These are phyloP conservation scores for Trypoxylon attenuatum DNA, from an alignment of 2,888 invertebrate species.

Conservation along the genomic window DNA sequence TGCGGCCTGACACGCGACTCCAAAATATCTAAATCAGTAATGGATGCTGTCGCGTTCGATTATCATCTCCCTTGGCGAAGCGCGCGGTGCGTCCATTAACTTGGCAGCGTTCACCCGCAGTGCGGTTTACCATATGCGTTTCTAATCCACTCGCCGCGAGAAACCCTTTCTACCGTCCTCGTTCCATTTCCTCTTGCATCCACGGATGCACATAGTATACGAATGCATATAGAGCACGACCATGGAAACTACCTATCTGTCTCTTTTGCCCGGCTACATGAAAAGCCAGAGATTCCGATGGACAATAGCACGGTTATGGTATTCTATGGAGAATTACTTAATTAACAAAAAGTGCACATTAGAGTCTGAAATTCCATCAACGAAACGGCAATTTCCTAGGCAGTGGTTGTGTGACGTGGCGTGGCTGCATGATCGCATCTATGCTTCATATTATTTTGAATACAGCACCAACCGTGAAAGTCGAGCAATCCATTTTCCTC, in stretches of 20 bases:
- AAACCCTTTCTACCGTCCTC: neutral
- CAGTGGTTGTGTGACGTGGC: neutral
- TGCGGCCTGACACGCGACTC: neutral
- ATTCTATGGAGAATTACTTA: no score
- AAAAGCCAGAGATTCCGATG: no score
- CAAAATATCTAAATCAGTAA: slow-evolving; percentile 15
- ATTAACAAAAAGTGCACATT: slow-evolving; percentile 44
- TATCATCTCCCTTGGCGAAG: neutral
- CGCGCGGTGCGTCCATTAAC: neutral
- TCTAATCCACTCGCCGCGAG: neutral
- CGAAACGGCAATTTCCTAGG: slow-evolving; percentile 32
- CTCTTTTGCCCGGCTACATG: neutral
- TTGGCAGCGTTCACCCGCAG: no score
- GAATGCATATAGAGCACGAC: no score
- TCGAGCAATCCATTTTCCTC: slow-evolving; percentile 52
- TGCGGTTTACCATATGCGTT: neutral
- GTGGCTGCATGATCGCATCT: slow-evolving; percentile 13
- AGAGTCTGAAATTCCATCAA: slow-evolving; percentile 21
- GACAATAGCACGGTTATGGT: no score
- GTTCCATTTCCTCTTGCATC: neutral
- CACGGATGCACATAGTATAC: no score
- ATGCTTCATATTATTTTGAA: slow-evolving; percentile 44
- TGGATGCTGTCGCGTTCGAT: slow-evolving; percentile 2
- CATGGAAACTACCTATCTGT: neutral
- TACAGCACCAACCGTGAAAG: slow-evolving; percentile 27